Conservation (phyloP, 1,140 invertebrate genomes). For the Drosophila nigromelanica region DNA sequence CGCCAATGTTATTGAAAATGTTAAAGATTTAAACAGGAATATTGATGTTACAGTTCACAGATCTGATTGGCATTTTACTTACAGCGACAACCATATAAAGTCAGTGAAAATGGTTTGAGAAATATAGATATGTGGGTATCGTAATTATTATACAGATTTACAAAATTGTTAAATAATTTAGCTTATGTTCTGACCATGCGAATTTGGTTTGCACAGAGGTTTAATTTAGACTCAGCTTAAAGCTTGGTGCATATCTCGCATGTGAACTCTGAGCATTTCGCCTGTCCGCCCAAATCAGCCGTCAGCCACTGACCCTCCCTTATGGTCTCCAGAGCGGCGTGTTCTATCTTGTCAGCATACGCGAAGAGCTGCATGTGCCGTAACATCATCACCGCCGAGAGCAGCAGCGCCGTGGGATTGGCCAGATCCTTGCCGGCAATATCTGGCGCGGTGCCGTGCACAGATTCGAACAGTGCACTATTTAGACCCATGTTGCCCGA, state of each 20-base stretch:
- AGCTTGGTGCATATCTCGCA: constrained; percentile 92
- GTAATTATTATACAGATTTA: too few relatives aligned
- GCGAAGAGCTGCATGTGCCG: constrained; percentile 94
- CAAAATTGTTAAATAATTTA: too few relatives aligned
- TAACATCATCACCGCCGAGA: constrained; percentile 99
- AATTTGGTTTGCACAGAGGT: too few relatives aligned
- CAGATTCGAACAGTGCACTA: constrained; percentile 99
- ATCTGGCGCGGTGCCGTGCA: constrained; percentile 99
- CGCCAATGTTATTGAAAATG: too few relatives aligned
- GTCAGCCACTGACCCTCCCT: constrained; percentile 94
- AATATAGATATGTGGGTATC: too few relatives aligned
- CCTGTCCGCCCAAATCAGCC: constrained; percentile 97
- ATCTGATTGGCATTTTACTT: too few relatives aligned
- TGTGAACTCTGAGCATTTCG: constrained; percentile 99
- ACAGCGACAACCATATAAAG: too few relatives aligned
- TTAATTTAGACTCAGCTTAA: constrained; percentile 25
- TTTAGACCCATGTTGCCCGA: constrained; percentile 99
- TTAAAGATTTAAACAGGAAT: too few relatives aligned
- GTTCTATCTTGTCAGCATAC: constrained; percentile 95
- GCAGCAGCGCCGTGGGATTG: constrained; percentile 98
- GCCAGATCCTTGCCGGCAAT: constrained; percentile 99
- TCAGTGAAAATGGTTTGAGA: too few relatives aligned
- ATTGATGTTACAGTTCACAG: too few relatives aligned
- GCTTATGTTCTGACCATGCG: too few relatives aligned
- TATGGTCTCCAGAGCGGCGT: constrained; percentile 95